phyloP scores from a whole-genome alignment of 2,888 invertebrate genomes.

The Lydus trimaculatus region DNA sequence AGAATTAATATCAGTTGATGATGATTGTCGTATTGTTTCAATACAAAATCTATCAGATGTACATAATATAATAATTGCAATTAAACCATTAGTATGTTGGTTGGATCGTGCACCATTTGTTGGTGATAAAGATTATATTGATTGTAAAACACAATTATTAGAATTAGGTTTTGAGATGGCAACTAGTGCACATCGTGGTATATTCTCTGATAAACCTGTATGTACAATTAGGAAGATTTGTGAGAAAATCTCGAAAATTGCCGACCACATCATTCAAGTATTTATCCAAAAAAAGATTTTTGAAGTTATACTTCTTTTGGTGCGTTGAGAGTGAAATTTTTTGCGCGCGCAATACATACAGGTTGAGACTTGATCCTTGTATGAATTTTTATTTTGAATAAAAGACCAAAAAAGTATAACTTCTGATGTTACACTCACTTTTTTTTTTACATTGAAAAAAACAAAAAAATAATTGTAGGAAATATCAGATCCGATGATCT shows the following conservation, averaged over 20 bases:
- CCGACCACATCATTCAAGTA: conserved; percentile 86
- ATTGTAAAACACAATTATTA: conserved; percentile 75
- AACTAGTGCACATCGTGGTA: conserved; percentile 88
- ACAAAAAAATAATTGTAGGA: conserved; percentile 64
- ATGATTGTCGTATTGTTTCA: conserved; percentile 67
- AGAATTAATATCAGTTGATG: conserved; percentile 68
- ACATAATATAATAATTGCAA: conserved; percentile 80
- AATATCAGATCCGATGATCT: conserved; percentile 85
- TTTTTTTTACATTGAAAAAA: too few species aligned
- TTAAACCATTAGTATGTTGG: conserved; percentile 91
- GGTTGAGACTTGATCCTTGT: too few species aligned
- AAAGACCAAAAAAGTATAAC: too few species aligned
- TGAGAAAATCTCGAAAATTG: conserved; percentile 76
- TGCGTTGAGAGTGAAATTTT: too few species aligned
- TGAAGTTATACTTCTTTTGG: too few species aligned
- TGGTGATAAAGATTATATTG: conserved; percentile 73
- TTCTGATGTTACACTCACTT: too few species aligned
- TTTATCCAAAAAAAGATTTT: conserved; percentile 39
- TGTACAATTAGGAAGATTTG: conserved; percentile 77
- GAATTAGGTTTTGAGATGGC: conserved; percentile 86
- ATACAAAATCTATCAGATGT: conserved; percentile 87
- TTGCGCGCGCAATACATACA: too few species aligned
- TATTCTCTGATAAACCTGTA: conserved; percentile 87
- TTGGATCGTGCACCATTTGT: conserved; percentile 79
- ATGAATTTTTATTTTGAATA: too few species aligned